phyloP scores from a whole-genome alignment of 2,113 vertebrate species.

The Sclerurus mexicanus region DNA sequence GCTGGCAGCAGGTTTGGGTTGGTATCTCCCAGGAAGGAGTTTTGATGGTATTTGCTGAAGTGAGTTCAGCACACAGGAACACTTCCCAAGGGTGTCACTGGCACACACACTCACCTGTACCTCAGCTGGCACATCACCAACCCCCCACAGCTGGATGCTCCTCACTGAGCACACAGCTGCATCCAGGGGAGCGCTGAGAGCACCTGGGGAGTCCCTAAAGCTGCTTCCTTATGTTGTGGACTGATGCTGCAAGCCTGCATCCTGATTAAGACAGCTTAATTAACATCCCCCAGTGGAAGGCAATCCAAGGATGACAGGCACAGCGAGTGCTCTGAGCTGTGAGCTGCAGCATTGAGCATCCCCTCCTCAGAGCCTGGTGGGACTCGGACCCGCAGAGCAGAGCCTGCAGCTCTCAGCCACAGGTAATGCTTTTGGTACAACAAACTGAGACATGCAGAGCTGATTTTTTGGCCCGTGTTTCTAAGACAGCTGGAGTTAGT shows the following conservation, averaged over 20 bases:
- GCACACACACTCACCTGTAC: rapidly evolving
- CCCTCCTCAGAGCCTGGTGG: not conserved
- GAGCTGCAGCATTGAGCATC: not conserved
- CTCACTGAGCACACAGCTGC: not conserved
- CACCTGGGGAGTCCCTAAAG: not conserved
- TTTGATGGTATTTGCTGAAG: not conserved
- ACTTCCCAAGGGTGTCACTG: rapidly evolving
- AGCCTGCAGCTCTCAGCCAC: not conserved
- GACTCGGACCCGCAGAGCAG: not conserved
- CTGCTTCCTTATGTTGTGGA: not conserved
- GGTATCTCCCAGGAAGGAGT: rapidly evolving
- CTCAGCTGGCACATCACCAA: not conserved
- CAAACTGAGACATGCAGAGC: not conserved
- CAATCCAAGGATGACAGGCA: not conserved
- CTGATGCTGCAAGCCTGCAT: not conserved
- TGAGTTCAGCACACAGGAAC: not conserved
- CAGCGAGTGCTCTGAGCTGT: not conserved
- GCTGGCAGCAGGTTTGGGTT: not conserved
- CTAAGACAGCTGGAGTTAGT: not conserved
- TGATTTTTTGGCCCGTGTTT: not conserved
- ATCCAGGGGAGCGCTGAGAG: not conserved
- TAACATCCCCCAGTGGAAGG: not conserved
- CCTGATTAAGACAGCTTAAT: not conserved
- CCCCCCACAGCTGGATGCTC: not conserved
- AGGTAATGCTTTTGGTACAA: rapidly evolving